These are phyloP conservation scores for Tauraco hartlaubi DNA, from an alignment of 2,797 vertebrate genomes.

Conservation along the genomic window DNA sequence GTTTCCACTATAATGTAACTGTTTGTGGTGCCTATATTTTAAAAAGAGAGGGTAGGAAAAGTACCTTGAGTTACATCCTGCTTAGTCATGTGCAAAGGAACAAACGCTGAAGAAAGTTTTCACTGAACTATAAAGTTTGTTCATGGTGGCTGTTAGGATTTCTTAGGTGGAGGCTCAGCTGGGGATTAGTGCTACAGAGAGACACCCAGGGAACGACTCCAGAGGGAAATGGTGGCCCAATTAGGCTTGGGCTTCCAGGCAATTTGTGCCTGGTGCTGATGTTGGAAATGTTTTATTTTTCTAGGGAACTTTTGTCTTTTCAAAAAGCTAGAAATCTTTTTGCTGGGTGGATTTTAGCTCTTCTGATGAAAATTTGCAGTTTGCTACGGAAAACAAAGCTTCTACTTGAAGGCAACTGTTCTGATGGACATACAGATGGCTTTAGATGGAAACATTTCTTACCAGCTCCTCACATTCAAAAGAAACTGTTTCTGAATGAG, in stretches of 20 bases:
- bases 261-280: not conserved
- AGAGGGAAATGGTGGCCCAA: not conserved
- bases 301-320: not conserved
- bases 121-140: not conserved
- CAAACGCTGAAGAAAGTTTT: not conserved
- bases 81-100: not conserved
- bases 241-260: not conserved
- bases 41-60: not conserved
- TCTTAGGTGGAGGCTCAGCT: not conserved
- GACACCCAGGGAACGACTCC: not conserved
- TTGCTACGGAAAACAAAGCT: not conserved
- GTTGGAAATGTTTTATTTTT: not conserved
- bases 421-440: not conserved
- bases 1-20: not conserved
- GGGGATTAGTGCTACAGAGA: not conserved
- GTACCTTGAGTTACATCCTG: slow-evolving; percentile 6
- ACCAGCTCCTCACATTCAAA: not conserved
- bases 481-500: not conserved
- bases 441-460: not conserved
- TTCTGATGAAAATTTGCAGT: not conserved
- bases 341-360: not conserved
- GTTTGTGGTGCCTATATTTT: not conserved
- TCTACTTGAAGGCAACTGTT: not conserved
- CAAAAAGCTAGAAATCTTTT: not conserved
- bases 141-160: not conserved